Conservation (phyloP, 2,888 invertebrate species). For the Euphydryas editha region DNA sequence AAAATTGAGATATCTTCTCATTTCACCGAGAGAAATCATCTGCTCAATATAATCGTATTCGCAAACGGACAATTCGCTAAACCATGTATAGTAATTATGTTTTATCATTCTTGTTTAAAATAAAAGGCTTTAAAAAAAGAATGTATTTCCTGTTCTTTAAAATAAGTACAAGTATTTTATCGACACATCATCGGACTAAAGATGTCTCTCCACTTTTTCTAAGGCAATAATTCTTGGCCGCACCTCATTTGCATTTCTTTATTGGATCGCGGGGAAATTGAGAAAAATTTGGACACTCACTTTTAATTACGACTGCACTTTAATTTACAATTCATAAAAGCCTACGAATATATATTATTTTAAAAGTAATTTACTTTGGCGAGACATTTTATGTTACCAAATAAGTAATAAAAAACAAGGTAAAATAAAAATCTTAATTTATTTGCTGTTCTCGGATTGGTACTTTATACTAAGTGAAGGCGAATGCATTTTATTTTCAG, state of each 20-base stretch:
- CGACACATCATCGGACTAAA: conserved; percentile 4
- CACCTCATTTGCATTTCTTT: conserved; percentile 81
- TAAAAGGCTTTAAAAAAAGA: no score
- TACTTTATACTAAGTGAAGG: no score
- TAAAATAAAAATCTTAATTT: background rate
- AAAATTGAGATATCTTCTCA: no score
- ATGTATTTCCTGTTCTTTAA: no score
- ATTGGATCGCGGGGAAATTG: conserved; percentile 76
- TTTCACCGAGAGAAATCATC: no score
- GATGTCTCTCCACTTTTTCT: conserved; percentile 48
- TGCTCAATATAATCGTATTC: no score
- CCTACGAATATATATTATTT: conserved; percentile 22
- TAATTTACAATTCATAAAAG: conserved; percentile 21
- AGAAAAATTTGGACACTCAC: conserved; percentile 71
- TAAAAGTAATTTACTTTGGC: background rate
- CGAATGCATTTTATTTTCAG: background rate
- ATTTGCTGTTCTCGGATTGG: no score
- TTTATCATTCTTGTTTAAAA: no score
- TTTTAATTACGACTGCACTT: conserved; percentile 63
- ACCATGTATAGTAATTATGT: no score
- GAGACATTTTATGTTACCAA: background rate
- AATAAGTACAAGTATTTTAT: no score
- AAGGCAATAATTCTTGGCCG: conserved; percentile 71
- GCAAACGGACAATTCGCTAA: no score
- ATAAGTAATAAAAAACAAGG: background rate